Conservation (phyloP, 2,797 vertebrate species). For the Astyanax mexicanus region DNA sequence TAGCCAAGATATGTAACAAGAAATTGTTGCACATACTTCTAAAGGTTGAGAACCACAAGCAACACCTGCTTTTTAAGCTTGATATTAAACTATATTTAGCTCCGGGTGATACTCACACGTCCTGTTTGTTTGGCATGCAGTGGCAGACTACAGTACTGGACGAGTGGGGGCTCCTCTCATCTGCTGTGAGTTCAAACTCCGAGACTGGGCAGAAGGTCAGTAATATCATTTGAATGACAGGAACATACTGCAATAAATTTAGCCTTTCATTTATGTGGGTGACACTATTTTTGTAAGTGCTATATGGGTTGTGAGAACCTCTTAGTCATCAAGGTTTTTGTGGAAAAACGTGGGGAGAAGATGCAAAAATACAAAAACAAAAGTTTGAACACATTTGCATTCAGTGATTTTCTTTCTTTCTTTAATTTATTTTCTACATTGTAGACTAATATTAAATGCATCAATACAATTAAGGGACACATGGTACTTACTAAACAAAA, state of each 20-base stretch:
- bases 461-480: no score
- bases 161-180: conserved; percentile 95
- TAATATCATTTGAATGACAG: not conserved
- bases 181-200: conserved; percentile 92
- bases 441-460: no score
- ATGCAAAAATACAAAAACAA: no score
- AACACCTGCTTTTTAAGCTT: not conserved
- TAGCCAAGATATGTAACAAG: no score
- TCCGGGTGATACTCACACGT: not conserved
- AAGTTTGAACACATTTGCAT: no score
- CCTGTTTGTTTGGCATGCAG: conserved; percentile 60
- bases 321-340: not conserved
- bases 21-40: no score
- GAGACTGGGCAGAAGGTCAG: conserved; percentile 95
- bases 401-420: no score
- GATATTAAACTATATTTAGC: not conserved
- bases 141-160: conserved; percentile 90
- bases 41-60: not conserved
- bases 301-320: not conserved
- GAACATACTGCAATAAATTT: not conserved
- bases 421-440: no score
- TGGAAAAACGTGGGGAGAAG: no score
- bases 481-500: no score
- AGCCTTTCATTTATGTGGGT: not conserved
- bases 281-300: not conserved